Conservation (phyloP, 2,888 invertebrate species). For the Parnassius smintheus region DNA sequence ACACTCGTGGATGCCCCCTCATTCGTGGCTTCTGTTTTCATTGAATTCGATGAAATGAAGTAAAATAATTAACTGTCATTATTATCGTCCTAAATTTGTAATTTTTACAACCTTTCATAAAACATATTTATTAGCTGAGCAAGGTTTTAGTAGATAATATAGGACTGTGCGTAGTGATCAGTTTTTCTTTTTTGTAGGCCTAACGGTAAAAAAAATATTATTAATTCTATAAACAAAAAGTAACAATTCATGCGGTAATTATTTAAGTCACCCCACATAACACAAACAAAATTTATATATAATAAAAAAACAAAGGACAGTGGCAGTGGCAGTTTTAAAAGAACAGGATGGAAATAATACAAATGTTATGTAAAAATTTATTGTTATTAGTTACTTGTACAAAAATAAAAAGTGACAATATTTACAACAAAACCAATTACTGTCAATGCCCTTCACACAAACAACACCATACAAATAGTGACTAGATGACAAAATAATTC, state of each 20-base stretch:
- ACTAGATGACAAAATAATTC: neutral
- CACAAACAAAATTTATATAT: neutral
- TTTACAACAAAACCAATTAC: neutral
- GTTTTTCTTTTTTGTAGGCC: too few species aligned
- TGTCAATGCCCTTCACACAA: neutral
- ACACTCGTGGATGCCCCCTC: too few species aligned
- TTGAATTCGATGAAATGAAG: too few species aligned
- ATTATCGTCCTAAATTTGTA: too few species aligned
- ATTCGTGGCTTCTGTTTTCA: too few species aligned
- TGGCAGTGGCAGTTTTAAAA: constrained; percentile 2
- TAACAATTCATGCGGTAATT: neutral
- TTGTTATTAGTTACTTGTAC: neutral
- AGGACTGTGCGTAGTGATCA: too few species aligned
- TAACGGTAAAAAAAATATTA: too few species aligned
- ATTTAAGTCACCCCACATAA: neutral
- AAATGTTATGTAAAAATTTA: too few species aligned
- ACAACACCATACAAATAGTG: neutral
- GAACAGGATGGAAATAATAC: neutral
- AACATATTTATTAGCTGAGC: too few species aligned
- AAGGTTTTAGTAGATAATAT: too few species aligned
- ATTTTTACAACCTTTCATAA: too few species aligned
- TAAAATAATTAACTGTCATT: too few species aligned
- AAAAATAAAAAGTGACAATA: neutral
- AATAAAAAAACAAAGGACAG: neutral
- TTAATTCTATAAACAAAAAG: neutral